These are phyloP conservation scores for Carposina sasakii DNA, from an alignment of 1,140 invertebrate genomes.

Conservation along the genomic window DNA sequence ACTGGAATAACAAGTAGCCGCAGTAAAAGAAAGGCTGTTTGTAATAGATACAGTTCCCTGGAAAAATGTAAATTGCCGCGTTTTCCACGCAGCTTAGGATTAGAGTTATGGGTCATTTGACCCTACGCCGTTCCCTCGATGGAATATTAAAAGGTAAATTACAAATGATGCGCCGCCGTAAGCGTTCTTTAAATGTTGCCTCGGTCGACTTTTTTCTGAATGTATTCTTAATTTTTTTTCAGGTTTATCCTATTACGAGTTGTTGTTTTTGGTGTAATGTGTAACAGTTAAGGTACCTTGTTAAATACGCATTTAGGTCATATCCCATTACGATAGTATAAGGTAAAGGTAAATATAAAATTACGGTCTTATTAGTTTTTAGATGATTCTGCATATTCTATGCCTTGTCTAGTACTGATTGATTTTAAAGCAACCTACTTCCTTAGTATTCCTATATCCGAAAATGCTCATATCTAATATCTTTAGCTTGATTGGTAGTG, in stretches of 20 bases:
- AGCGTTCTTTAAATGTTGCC: conserved; percentile 26
- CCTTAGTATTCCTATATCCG: too few relatives aligned
- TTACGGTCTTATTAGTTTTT: too few relatives aligned
- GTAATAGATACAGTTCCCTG: conserved; percentile 45
- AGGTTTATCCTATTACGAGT: background rate
- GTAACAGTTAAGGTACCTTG: too few relatives aligned
- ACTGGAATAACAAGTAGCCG: too few relatives aligned
- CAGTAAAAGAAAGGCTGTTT: conserved; percentile 40
- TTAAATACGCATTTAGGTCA: too few relatives aligned
- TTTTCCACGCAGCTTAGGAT: conserved; percentile 36
- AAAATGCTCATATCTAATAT: too few relatives aligned
- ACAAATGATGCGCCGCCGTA: conserved; percentile 24
- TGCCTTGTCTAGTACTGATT: too few relatives aligned
- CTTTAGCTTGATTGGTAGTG: too few relatives aligned
- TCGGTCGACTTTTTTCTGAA: background rate
- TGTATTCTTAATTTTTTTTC: background rate
- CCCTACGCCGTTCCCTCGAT: conserved; percentile 35
- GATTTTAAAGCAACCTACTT: too few relatives aligned
- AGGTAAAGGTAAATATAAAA: too few relatives aligned
- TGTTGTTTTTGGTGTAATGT: background rate
- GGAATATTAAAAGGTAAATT: conserved; percentile 52
- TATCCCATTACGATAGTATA: too few relatives aligned
- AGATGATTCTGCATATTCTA: too few relatives aligned
- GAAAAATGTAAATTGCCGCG: conserved; percentile 54
- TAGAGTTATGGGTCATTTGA: conserved; percentile 59